Percentiles rank a stretch among this genome's conserved stretches.
These are phyloP conservation scores for Adoxophyes honmai DNA, from an alignment of 1,140 invertebrate species.

Conservation along the genomic window DNA sequence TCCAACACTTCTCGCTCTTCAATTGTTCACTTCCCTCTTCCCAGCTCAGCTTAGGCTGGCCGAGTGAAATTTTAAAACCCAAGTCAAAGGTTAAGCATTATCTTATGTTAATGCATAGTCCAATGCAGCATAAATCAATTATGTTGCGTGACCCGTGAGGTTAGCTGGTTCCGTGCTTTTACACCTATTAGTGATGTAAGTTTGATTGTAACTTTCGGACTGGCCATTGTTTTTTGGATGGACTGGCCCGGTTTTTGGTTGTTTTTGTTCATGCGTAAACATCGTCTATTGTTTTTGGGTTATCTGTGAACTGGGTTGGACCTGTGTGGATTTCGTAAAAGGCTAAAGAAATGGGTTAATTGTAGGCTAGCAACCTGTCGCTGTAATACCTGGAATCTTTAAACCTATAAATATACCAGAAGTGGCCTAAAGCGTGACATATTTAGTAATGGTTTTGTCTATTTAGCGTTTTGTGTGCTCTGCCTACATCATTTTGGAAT, in stretches of 20 bases:
- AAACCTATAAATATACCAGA: too few relatives aligned
- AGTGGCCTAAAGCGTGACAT: too few relatives aligned
- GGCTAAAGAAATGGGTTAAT: too few relatives aligned
- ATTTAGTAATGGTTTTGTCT: too few relatives aligned
- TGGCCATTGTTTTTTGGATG: conserved; percentile 17
- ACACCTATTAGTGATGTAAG: conserved; percentile 51
- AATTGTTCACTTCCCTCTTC: conserved; percentile 8
- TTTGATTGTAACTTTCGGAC: conserved; percentile 4
- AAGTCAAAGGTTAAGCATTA: conserved; percentile 68
- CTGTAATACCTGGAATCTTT: too few relatives aligned
- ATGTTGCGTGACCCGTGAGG: conserved; percentile 53
- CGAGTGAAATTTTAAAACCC: conserved; percentile 62
- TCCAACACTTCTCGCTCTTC: neutral
- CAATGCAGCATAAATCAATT: conserved; percentile 67
- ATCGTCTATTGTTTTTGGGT: too few relatives aligned
- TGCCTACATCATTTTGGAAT: too few relatives aligned
- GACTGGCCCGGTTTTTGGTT: conserved; percentile 18
- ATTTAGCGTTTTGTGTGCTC: too few relatives aligned
- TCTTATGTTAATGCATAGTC: conserved; percentile 72
- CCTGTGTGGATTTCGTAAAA: too few relatives aligned
- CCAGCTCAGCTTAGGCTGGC: conserved; percentile 32
- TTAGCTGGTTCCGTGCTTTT: conserved; percentile 44
- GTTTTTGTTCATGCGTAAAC: conserved; percentile 21
- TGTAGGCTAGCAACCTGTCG: too few relatives aligned
- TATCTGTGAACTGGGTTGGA: too few relatives aligned